Base-by-base conservation (phyloP, 2,888 invertebrate genomes). In the Mamestra brassicae region DNA sequence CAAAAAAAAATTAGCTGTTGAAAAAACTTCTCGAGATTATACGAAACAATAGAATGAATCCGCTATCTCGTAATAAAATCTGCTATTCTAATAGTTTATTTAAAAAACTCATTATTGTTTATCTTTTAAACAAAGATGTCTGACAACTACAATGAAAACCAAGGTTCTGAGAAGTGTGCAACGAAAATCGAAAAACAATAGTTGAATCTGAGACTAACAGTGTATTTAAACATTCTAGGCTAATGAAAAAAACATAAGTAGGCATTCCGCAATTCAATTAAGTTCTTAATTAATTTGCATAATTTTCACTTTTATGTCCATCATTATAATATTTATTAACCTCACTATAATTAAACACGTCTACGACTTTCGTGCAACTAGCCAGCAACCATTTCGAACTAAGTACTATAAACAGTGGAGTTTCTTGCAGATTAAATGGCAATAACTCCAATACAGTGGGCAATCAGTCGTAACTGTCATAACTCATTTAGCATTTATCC, bases 401-500 rank as follows among this genome's bases (percentile, higher is more conserved):
- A 78, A 78, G 17, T 61, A 83, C 38, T 50, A 64, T 78, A 77
- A 80, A 67, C 58, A 52, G n/a, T 68, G 38, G 52, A 52, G 67
- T 80, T 84, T 74, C 65, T 74, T 71, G 55, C 50, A 65, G 55
- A 66, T 71, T 72, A 81, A 85, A 75, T 61, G 71, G 81, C 71
- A 71, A 75, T 84, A 54, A 84, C 64, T 80, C 63, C 13, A 57
- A 71, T 71, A 60, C 42, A 68, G 62, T 74, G 45, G 50, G 42
- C 84, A 85, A 84, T 85, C 82, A 81, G 68, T 71, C 76, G 80
- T 74, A 80, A 78, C 86, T 84, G 86, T 84, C 73, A 81, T 72
- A 74, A 71, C 55, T 76, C 80, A 84, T 82, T 82, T 82, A 75
- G 71, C 83, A 82, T 81, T 83, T 80, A 79, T 84, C 71, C 69